Conservation (phyloP, 2,797 vertebrate genomes). For the Scomberomorus guttatus region DNA sequence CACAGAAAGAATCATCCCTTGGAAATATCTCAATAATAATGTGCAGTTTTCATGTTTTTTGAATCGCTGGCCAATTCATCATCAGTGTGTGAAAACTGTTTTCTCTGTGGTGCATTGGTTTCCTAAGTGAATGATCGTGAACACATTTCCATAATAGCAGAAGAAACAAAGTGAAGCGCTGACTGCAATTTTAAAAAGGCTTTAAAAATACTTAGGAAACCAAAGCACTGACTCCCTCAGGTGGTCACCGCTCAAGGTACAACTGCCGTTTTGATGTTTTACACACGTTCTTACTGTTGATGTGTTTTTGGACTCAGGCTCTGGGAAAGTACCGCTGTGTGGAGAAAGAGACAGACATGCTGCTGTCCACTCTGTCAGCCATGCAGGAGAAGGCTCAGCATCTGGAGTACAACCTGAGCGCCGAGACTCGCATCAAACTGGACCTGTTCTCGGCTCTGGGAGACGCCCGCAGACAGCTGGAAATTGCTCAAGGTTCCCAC, state of each 20-base stretch:
- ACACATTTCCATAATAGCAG: neutral
- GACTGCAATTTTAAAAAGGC: neutral
- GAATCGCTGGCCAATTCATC: slow-evolving; percentile 59
- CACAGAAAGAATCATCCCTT: slow-evolving; percentile 52
- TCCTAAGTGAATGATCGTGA: slow-evolving; percentile 35
- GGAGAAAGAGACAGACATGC: slow-evolving; percentile 86
- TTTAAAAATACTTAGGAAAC: slow-evolving; percentile 57
- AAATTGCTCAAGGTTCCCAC: slow-evolving; percentile 86
- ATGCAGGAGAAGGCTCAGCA: slow-evolving; percentile 90
- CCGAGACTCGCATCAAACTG: slow-evolving; percentile 89
- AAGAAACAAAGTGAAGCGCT: neutral
- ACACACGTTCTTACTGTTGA: neutral
- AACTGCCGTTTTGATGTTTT: neutral
- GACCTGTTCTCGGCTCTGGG: slow-evolving; percentile 90
- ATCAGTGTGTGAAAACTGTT: slow-evolving; percentile 40
- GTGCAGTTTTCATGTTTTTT: slow-evolving; percentile 58
- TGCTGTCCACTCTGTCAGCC: slow-evolving; percentile 87
- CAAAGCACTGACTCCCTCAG: slow-evolving; percentile 57
- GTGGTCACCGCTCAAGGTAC: neutral
- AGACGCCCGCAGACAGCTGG: slow-evolving; percentile 87
- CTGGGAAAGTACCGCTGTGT: slow-evolving; percentile 82
- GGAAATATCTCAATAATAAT: slow-evolving; percentile 3
- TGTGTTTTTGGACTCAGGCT: slow-evolving; percentile 67
- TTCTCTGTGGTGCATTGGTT: slow-evolving; percentile 58
- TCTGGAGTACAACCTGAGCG: slow-evolving; percentile 90